A percentile compares a stretch with the other conserved stretches of the same genome.
phyloP scores from a whole-genome alignment of 37 sponge, comb jelly and placozoan species.

The Axinella damicornis region DNA sequence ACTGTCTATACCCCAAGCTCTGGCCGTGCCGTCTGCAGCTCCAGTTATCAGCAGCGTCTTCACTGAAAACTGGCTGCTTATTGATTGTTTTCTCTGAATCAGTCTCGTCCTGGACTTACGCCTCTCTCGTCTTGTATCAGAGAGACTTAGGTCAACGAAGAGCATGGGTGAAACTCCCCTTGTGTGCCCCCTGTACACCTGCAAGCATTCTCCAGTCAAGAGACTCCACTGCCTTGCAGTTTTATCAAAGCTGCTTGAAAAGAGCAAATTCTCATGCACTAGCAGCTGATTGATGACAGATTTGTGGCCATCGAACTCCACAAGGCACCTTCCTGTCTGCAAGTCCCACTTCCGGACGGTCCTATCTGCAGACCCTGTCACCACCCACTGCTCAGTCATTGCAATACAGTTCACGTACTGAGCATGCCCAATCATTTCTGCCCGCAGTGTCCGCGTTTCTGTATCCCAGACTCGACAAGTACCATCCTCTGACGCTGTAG shows the following conservation, averaged over 20 bases:
- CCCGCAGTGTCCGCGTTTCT: slow-evolving; percentile 8
- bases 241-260: slow-evolving; percentile 59
- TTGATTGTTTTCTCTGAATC: slow-evolving; percentile 23
- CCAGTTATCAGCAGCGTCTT: slow-evolving; percentile 63
- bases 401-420: slow-evolving; percentile 71
- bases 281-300: slow-evolving; percentile 33
- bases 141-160: slow-evolving; percentile 39
- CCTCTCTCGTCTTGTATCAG: slow-evolving; percentile 44
- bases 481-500: slow-evolving; percentile 59
- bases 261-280: slow-evolving; percentile 35
- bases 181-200: slow-evolving; percentile 49
- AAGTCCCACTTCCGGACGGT: slow-evolving; percentile 54
- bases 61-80: background rate
- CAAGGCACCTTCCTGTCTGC: slow-evolving; percentile 36
- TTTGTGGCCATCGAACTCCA: slow-evolving; percentile 40
- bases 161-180: slow-evolving; percentile 49
- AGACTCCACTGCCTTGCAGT: slow-evolving; percentile 67
- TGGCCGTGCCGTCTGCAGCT: slow-evolving; percentile 56
- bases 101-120: slow-evolving; percentile 27
- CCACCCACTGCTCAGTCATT: slow-evolving; percentile 36
- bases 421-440: slow-evolving; percentile 60
- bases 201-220: slow-evolving; percentile 38
- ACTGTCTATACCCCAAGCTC: slow-evolving; percentile 43
- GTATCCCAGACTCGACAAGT: slow-evolving; percentile 70
- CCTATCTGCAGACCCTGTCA: slow-evolving; percentile 69